Base-by-base conservation (phyloP, 2,888 invertebrate species). In the Timandra comae region DNA sequence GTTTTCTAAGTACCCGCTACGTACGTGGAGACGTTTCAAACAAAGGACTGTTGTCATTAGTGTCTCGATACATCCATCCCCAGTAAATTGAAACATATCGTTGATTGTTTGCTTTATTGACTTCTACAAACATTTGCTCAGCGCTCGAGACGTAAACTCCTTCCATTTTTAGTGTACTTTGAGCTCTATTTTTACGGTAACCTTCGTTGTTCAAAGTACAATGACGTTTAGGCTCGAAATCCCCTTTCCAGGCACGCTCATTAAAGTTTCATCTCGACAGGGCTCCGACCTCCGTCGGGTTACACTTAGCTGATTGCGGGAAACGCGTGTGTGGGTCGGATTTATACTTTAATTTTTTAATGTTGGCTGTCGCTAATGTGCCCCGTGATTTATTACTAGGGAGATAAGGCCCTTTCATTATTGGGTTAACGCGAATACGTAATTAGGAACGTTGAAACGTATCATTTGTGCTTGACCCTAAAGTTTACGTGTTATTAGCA, bases 231-330 rank as follows among this genome's bases (percentile, higher is more conserved):
- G 16, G 36, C 41, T 30, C 39, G 37, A 28, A 34, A 31, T 38
- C 33, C 43, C 41, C 40, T 40, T 44, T 33, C 37, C 28, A 41
- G 40, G 33, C 42, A 35, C 27, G 31, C 45, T 46, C 45, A 52
- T 52, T 48, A 48, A 48, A 48, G 39, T 50, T 52, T 48, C 48
- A 52, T 50, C 46, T 42, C 39, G 8, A 24, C 19, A 44, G 46
- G 48, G 48, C 43, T 31, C 27, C 33, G 38, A 34, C 42, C 40
- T 29, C 31, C 16, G 27, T 20, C 23, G 32, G 24, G 20, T 32
- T 33, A 29, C 19, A 42, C 38, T 42, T 38, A 38, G 41, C 27
- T 41, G 44, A 42, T 42, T 43, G 42, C 41, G 43, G 33, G 41
- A 42, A 44, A 42, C 38, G 36, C 43, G 38, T 40, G 44, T 31